These are phyloP conservation scores for Lycocorax pyrrhopterus DNA, from an alignment of 2,113 vertebrate genomes.

Conservation along the genomic window DNA sequence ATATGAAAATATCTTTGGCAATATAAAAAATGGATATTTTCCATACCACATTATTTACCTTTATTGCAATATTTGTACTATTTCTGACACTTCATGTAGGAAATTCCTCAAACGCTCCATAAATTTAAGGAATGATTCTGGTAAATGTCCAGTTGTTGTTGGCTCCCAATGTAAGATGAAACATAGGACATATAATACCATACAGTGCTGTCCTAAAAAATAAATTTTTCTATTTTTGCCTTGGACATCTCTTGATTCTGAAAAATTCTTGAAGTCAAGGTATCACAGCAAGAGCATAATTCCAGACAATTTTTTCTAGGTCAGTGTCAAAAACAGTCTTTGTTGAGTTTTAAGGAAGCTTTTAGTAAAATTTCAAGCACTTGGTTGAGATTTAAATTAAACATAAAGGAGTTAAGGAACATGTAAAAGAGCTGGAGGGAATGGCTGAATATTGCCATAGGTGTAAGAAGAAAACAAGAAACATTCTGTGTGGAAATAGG, in stretches of 20 bases:
- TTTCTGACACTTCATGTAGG: background rate
- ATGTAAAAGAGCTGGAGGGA: background rate
- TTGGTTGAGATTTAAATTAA: background rate
- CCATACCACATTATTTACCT: background rate
- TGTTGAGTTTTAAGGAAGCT: background rate
- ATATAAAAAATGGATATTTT: background rate
- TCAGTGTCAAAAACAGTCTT: background rate
- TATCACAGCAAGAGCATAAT: background rate
- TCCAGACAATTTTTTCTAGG: background rate
- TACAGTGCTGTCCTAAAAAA: background rate
- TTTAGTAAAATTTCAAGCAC: background rate
- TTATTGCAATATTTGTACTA: background rate
- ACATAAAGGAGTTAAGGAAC: background rate
- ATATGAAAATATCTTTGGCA: background rate
- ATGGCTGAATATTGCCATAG: background rate
- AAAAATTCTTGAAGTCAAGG: background rate
- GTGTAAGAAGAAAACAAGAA: background rate
- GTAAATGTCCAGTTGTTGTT: background rate
- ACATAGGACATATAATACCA: background rate
- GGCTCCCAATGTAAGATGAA: background rate
- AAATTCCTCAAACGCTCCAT: slow-evolving; percentile 15
- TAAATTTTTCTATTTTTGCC: background rate
- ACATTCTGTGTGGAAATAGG: background rate
- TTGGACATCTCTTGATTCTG: background rate
- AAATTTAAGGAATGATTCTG: slow-evolving; percentile 18